phyloP scores from a whole-genome alignment of 2,797 vertebrate genomes.

The Pseudomugil tenellus region DNA sequence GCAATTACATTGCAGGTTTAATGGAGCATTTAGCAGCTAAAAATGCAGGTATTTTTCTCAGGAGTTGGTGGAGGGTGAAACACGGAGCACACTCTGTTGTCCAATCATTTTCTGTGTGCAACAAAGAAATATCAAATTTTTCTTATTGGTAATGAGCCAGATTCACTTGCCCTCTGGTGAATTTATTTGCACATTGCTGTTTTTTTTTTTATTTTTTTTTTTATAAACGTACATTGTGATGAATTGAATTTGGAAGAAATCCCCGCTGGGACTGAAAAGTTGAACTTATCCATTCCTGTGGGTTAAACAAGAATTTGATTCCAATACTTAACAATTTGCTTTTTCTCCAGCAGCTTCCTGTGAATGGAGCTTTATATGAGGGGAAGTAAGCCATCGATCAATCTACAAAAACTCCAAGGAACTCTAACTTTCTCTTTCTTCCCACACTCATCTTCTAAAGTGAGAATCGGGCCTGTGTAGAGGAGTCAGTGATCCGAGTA shows the following conservation, averaged over 20 bases:
- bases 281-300: neutral
- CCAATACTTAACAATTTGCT: neutral
- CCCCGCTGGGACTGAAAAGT: neutral
- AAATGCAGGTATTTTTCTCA: neutral
- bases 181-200: neutral
- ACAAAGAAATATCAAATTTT: neutral
- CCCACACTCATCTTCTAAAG: neutral
- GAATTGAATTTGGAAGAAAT: neutral
- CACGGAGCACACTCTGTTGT: neutral
- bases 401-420: neutral
- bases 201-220: neutral
- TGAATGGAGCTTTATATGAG: neutral
- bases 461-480: neutral
- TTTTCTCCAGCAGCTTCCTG: neutral
- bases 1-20: conserved; percentile 1
- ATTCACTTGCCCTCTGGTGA: neutral
- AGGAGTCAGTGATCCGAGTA: too few relatives aligned
- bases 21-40: conserved; percentile 1
- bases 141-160: neutral
- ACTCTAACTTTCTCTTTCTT: neutral
- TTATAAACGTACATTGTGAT: neutral
- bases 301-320: neutral
- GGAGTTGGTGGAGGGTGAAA: neutral
- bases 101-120: neutral
- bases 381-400: neutral